phyloP scores from a whole-genome alignment of 1,140 invertebrate genomes.

The Chlorops oryzae region DNA sequence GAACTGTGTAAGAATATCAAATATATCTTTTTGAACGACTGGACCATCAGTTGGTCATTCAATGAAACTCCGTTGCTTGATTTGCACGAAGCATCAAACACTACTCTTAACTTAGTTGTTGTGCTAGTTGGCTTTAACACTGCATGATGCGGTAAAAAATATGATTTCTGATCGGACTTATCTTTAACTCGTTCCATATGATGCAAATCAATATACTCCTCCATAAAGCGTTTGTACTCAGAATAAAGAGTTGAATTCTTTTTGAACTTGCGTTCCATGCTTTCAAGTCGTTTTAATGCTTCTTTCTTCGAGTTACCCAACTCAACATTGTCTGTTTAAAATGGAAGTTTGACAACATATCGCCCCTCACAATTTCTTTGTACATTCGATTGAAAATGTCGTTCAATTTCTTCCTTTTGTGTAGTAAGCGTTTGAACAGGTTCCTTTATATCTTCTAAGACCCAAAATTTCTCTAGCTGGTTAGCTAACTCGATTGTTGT shows the following conservation, averaged over 20 bases:
- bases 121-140: neutral
- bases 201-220: neutral
- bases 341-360: constrained; percentile 2
- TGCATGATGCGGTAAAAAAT: constrained; percentile 5
- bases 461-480: no score
- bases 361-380: neutral
- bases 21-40: constrained; percentile 35
- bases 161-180: no score
- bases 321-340: neutral
- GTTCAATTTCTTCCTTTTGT: constrained; percentile 7
- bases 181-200: no score
- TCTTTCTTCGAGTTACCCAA: neutral
- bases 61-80: constrained; percentile 33
- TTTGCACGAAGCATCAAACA: constrained; percentile 44
- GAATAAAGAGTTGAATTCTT: neutral
- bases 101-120: constrained; percentile 14
- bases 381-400: neutral
- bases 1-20: constrained; percentile 34
- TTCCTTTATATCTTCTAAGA: no score
- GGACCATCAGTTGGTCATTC: constrained; percentile 34
- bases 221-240: constrained; percentile 7
- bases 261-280: constrained; percentile 6
- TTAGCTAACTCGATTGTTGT: no score
- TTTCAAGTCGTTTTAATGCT: neutral
- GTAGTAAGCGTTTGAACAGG: no score